Conservation (phyloP, 2,888 invertebrate genomes). For the Tipula helvola region DNA sequence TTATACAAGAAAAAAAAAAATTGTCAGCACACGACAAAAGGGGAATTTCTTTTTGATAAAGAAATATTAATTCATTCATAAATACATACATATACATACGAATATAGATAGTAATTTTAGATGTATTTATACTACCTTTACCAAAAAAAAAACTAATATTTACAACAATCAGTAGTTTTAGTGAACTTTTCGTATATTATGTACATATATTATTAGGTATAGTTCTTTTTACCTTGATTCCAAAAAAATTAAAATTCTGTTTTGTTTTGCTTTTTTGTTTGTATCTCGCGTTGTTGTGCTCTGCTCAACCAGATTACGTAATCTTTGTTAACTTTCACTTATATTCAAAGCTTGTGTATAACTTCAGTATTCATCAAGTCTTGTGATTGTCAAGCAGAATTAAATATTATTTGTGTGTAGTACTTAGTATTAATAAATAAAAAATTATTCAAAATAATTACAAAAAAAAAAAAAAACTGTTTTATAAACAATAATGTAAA, state of each 20-base stretch:
- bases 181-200: neutral
- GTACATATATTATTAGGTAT: no score
- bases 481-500: neutral
- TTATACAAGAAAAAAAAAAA: neutral
- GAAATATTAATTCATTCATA: neutral
- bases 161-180: neutral
- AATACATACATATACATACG: neutral
- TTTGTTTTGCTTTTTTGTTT: neutral
- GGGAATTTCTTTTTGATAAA: neutral
- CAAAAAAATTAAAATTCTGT: neutral
- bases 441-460: neutral
- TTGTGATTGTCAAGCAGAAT: conserved; percentile 4
- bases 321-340: neutral
- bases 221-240: neutral
- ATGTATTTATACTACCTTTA: neutral
- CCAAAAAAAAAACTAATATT: neutral
- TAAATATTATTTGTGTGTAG: neutral
- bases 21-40: neutral
- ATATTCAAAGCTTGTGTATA: neutral
- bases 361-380: neutral
- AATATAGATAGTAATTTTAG: neutral
- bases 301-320: neutral
- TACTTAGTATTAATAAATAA: neutral
- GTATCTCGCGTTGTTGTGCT: neutral
- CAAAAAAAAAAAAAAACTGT: neutral